A percentile compares a stretch with the other conserved stretches of the same genome.
Conservation (phyloP, 2,797 vertebrate genomes). For the Cephalopachus bancanus region DNA sequence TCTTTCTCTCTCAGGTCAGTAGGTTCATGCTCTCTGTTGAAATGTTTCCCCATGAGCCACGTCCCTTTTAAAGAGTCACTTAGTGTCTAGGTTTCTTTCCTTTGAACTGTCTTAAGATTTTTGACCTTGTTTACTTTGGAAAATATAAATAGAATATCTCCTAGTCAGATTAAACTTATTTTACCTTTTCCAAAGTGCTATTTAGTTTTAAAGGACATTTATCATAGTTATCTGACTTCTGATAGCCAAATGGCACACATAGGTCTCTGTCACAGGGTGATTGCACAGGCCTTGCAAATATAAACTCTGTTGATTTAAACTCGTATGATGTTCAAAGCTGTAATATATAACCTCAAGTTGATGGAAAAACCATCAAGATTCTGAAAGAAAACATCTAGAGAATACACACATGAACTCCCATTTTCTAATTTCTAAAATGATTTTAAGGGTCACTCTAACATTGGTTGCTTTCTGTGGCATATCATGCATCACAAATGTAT, state of each 20-base stretch:
- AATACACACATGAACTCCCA: neutral
- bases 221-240: slow-evolving; percentile 22
- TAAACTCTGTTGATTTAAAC: slow-evolving; percentile 24
- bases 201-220: slow-evolving; percentile 53
- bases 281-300: neutral
- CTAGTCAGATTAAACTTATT: slow-evolving; percentile 13
- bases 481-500: slow-evolving; percentile 57
- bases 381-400: slow-evolving; percentile 52
- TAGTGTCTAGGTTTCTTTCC: neutral
- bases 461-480: slow-evolving; percentile 44
- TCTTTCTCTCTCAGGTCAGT: neutral
- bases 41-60: neutral
- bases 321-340: neutral
- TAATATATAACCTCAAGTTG: slow-evolving; percentile 61
- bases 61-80: slow-evolving; percentile 41
- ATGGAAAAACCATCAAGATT: slow-evolving; percentile 49
- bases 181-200: slow-evolving; percentile 33
- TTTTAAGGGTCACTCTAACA: neutral
- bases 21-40: neutral
- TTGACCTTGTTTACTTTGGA: slow-evolving; percentile 52
- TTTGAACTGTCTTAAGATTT: slow-evolving; percentile 51
- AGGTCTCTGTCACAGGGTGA: neutral
- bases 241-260: slow-evolving; percentile 5
- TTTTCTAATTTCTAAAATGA: slow-evolving; percentile 54
- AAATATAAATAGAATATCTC: slow-evolving; percentile 29